These are phyloP conservation scores for Dendrocincla tyrannina DNA, from an alignment of 2,797 vertebrate genomes.

Conservation along the genomic window DNA sequence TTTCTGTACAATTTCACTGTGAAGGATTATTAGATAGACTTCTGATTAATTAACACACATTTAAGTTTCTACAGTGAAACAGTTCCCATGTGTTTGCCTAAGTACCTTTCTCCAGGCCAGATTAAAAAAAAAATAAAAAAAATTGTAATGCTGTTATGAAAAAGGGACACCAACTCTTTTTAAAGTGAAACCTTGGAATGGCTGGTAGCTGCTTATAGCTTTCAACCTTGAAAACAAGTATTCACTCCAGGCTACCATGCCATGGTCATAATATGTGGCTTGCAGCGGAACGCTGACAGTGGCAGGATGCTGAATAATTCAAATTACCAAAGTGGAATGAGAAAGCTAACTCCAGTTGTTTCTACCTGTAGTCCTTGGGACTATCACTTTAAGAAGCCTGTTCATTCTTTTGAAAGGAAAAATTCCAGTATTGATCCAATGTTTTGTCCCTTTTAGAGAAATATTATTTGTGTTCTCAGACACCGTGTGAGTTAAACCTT, in stretches of 20 bases:
- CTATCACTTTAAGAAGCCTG: neutral
- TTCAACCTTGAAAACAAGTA: neutral
- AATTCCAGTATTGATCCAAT: neutral
- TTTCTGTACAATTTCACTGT: neutral
- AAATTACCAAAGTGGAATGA: neutral
- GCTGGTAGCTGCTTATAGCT: neutral
- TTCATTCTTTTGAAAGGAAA: neutral
- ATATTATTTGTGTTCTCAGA: neutral
- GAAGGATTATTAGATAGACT: neutral
- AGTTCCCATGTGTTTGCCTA: neutral
- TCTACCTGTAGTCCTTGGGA: neutral
- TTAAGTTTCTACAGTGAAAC: neutral
- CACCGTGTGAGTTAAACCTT: neutral
- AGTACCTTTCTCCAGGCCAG: neutral
- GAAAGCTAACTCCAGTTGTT: neutral
- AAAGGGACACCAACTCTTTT: neutral
- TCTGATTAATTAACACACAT: slow-evolving; percentile 8
- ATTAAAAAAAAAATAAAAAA: neutral
- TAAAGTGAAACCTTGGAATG: neutral
- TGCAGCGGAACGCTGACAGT: neutral
- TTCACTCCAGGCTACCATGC: neutral
- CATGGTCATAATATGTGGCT: neutral
- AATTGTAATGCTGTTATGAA: neutral
- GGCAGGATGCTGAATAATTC: neutral
- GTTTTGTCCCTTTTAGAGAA: neutral